Percentiles rank a stretch among this genome's conserved stretches.
Evolutionary conservation across 2,113 vertebrate species (phyloP).

Genomic region (Alouatta palliata): DNA sequence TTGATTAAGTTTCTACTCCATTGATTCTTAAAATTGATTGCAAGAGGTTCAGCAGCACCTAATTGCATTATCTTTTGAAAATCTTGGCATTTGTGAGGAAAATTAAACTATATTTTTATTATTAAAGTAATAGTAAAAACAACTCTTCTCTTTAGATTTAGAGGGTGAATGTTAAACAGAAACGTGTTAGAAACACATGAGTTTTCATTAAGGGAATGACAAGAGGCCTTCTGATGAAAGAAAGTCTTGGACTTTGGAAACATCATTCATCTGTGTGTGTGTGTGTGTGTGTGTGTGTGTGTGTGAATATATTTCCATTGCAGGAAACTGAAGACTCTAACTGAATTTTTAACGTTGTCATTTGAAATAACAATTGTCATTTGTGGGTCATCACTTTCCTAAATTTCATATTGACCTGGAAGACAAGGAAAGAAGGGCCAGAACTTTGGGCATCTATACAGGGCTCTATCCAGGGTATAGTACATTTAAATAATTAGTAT

Average conservation of each 20-base stretch:
- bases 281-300: not conserved
- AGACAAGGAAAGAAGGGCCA: not conserved
- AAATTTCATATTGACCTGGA: not conserved
- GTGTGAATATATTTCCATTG: not conserved
- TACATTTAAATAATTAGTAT: not conserved
- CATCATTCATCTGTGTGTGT: not conserved
- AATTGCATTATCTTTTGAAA: not conserved
- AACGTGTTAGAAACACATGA: not conserved
- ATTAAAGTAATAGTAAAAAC: not conserved
- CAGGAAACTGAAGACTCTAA: not conserved
- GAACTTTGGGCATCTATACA: not conserved
- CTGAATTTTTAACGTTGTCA: not conserved
- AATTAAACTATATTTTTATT: not conserved
- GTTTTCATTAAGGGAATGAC: not conserved
- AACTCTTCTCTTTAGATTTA: not conserved
- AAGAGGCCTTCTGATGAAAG: not conserved
- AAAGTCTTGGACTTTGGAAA: not conserved
- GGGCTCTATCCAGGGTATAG: not conserved
- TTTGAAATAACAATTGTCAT: not conserved
- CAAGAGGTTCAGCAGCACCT: not conserved
- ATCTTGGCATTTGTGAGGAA: not conserved
- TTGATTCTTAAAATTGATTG: not conserved
- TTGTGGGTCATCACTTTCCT: not conserved
- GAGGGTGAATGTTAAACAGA: not conserved
- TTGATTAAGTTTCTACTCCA: not conserved